Conservation (phyloP, 1,140 invertebrate genomes). For the Thrips palmi region DNA sequence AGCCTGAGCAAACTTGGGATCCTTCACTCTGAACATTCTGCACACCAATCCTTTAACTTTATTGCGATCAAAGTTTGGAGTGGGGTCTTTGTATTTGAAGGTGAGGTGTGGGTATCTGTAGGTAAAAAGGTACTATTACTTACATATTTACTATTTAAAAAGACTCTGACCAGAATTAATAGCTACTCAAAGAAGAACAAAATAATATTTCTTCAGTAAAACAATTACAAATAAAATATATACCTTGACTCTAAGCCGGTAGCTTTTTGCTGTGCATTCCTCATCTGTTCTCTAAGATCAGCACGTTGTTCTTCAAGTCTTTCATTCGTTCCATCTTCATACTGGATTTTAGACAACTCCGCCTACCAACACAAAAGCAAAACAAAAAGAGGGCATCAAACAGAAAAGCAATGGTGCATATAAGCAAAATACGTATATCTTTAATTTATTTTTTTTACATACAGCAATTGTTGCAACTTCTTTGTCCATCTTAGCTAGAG, state of each 20-base stretch:
- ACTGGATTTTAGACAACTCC: slow-evolving; percentile 38
- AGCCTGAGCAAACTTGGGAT: slow-evolving; percentile 54
- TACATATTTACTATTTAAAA: slow-evolving; percentile 1
- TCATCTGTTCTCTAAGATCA: slow-evolving; percentile 30
- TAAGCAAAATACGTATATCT: too few relatives aligned
- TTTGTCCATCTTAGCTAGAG: too few relatives aligned
- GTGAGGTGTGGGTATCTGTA: slow-evolving; percentile 42
- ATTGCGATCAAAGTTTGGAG: slow-evolving; percentile 52
- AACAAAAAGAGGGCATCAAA: too few relatives aligned
- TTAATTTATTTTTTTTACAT: too few relatives aligned
- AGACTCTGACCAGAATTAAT: neutral
- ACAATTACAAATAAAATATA: too few relatives aligned
- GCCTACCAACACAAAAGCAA: slow-evolving; percentile 27
- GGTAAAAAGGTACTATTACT: slow-evolving; percentile 12
- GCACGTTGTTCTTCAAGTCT: slow-evolving; percentile 31
- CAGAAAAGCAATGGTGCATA: too few relatives aligned
- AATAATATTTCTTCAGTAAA: too few relatives aligned
- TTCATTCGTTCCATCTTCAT: slow-evolving; percentile 43
- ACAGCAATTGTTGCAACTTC: too few relatives aligned
- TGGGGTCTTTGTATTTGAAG: slow-evolving; percentile 58
- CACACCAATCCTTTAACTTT: slow-evolving; percentile 64
- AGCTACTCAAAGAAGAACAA: too few relatives aligned
- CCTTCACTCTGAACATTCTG: slow-evolving; percentile 53
- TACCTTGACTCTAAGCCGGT: slow-evolving; percentile 39
- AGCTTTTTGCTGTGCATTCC: slow-evolving; percentile 30